phyloP scores from a whole-genome alignment of 2,888 invertebrate species.

The Agrotis puta region DNA sequence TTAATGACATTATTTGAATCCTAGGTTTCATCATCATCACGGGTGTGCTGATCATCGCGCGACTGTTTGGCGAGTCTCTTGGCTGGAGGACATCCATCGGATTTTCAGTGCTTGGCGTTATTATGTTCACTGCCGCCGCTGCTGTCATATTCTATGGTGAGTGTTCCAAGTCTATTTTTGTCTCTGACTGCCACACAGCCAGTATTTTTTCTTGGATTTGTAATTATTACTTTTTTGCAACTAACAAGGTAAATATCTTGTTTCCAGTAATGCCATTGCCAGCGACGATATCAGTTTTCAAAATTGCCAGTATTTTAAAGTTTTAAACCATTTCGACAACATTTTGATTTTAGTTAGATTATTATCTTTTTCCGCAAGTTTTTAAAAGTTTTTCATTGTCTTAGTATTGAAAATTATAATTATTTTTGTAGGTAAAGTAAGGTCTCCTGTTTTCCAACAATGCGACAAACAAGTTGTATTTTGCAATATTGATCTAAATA shows the following conservation, averaged over 20 bases:
- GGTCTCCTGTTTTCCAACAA: not conserved
- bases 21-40: slow-evolving; percentile 93
- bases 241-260: too few species aligned
- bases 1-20: not conserved
- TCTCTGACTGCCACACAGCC: too few species aligned
- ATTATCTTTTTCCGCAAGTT: not conserved
- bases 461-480: not conserved
- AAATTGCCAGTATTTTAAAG: too few species aligned
- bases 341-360: not conserved
- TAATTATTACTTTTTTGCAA: too few species aligned
- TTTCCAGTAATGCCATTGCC: too few species aligned
- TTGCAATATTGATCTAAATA: slow-evolving; percentile 15
- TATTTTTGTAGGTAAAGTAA: too few species aligned
- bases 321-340: not conserved
- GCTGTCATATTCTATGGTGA: slow-evolving; percentile 92
- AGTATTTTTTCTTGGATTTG: too few species aligned
- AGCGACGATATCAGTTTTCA: too few species aligned
- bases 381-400: not conserved
- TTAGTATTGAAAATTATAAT: not conserved
- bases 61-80: slow-evolving; percentile 91
- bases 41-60: slow-evolving; percentile 91
- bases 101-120: slow-evolving; percentile 92
- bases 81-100: slow-evolving; percentile 92
- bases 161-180: slow-evolving; percentile 26
- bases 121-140: slow-evolving; percentile 92